These are phyloP conservation scores for Littorina saxatilis DNA, from an alignment of 1,140 invertebrate genomes.

Conservation along the genomic window DNA sequence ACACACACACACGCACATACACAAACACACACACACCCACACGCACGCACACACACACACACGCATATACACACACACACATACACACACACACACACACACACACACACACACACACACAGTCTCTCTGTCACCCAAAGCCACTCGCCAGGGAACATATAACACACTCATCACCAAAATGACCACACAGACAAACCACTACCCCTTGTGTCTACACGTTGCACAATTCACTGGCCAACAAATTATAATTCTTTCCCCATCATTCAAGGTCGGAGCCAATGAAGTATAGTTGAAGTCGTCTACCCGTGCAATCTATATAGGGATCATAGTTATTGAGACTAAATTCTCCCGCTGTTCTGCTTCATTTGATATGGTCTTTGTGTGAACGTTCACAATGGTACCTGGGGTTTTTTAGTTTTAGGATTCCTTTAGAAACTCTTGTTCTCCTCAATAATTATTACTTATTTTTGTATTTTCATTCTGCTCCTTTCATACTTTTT, in stretches of 20 bases:
- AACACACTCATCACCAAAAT: background rate
- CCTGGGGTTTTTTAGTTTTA: too few species aligned
- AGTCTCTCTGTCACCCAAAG: too few species aligned
- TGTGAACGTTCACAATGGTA: too few species aligned
- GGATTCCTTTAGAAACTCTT: too few species aligned
- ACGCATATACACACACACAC: constrained; percentile 15
- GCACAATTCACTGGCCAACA: background rate
- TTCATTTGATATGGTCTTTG: too few species aligned
- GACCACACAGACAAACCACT: background rate
- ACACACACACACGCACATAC: background rate
- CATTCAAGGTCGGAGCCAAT: background rate
- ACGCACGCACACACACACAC: background rate
- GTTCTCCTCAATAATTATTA: too few species aligned
- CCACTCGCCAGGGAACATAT: background rate
- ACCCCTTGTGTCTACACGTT: background rate
- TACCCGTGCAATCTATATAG: too few species aligned
- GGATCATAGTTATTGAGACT: too few species aligned
- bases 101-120: background rate
- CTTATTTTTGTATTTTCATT: too few species aligned
- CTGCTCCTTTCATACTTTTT: too few species aligned
- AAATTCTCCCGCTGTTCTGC: too few species aligned
- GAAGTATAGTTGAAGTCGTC: too few species aligned
- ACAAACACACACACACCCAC: background rate
- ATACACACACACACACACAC: constrained; percentile 4
- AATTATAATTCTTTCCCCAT: background rate